phyloP scores from a whole-genome alignment of 2,113 vertebrate genomes.

The Ciconia stormi region DNA sequence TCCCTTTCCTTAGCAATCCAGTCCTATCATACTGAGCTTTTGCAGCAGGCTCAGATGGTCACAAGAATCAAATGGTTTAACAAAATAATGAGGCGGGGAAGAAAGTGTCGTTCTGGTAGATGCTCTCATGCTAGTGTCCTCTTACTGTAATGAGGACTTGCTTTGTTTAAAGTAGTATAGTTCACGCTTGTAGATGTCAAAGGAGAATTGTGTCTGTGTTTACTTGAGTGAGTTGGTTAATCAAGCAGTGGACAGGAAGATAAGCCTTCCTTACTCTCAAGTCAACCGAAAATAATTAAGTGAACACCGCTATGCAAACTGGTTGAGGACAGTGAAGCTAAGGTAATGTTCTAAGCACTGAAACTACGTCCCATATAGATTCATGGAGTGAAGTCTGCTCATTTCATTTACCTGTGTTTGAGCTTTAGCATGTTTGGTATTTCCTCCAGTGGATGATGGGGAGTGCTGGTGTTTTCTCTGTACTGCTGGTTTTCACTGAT shows the following conservation, averaged over 20 bases:
- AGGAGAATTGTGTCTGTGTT: not conserved
- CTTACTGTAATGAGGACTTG: not conserved
- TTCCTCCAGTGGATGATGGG: not conserved
- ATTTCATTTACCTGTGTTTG: not conserved
- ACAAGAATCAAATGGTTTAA: not conserved
- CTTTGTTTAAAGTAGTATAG: not conserved
- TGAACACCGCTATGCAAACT: not conserved
- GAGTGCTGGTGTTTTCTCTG: not conserved
- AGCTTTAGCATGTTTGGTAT: not conserved
- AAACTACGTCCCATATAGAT: not conserved
- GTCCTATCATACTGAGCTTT: not conserved
- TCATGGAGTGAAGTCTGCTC: not conserved
- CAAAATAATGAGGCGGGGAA: not conserved
- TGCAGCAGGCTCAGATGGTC: not conserved
- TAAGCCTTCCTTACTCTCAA: not conserved
- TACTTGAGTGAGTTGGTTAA: not conserved
- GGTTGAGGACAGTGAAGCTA: not conserved
- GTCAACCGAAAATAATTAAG: not conserved
- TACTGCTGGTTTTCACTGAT: not conserved
- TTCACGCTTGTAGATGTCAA: not conserved
- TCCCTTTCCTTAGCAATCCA: not conserved
- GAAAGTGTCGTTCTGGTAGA: not conserved
- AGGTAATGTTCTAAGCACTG: not conserved
- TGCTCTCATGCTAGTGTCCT: not conserved
- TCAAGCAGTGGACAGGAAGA: not conserved